phyloP scores from a whole-genome alignment of 2,113 vertebrate species.

The Nansenia antarctica region DNA sequence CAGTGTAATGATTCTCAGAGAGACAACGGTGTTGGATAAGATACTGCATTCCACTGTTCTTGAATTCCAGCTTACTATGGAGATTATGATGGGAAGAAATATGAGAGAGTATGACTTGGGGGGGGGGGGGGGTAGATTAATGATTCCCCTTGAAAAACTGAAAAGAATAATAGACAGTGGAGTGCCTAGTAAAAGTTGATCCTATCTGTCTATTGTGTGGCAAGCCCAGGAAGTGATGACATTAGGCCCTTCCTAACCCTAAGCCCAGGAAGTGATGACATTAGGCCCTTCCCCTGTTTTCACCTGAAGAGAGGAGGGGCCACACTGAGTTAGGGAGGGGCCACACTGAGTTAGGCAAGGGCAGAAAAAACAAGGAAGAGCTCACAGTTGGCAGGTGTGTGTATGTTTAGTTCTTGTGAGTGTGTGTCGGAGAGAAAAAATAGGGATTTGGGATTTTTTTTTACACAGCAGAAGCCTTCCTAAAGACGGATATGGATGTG shows the following conservation, averaged over 20 bases:
- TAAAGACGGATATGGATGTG: constrained; percentile 78
- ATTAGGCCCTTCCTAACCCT: constrained; percentile 52
- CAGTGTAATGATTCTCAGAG: constrained; percentile 8
- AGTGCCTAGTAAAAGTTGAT: neutral
- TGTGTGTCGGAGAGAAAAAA: constrained; percentile 39
- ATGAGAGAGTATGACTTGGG: constrained; percentile 15
- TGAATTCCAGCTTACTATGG: constrained; percentile 11
- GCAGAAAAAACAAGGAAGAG: constrained; percentile 71
- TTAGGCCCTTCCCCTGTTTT: constrained; percentile 60
- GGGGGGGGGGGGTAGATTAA: constrained; percentile 7
- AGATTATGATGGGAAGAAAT: constrained; percentile 17
- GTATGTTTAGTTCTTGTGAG: constrained; percentile 39
- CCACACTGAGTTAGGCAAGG: constrained; percentile 46
- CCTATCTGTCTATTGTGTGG: constrained; percentile 28
- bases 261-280: constrained; percentile 71
- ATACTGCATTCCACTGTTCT: constrained; percentile 37
- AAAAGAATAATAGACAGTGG: too few species aligned
- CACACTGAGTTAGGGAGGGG: constrained; percentile 57
- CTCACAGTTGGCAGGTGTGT: constrained; percentile 55
- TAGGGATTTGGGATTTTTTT: constrained; percentile 45
- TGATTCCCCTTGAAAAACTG: neutral
- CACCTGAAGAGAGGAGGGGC: constrained; percentile 79
- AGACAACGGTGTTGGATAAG: constrained; percentile 45
- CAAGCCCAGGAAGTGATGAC: constrained; percentile 76
- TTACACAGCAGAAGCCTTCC: constrained; percentile 33